Percentiles rank a stretch among this genome's conserved stretches.
Evolutionary conservation across 2,113 vertebrate species (phyloP).

Genomic region (Pholis gunnellus): DNA sequence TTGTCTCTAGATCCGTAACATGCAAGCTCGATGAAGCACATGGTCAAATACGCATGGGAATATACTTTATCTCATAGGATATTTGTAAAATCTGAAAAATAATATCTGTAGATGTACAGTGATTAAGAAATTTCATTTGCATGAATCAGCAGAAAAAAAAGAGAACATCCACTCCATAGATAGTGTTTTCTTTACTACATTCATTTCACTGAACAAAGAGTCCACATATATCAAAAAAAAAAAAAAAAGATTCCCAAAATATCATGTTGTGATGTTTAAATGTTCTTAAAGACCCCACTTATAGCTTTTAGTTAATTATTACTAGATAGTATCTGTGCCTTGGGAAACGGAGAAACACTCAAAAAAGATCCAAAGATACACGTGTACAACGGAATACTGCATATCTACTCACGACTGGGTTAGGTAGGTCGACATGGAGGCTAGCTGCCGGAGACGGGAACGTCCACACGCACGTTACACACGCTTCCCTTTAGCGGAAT

Average conservation of each 20-base stretch:
- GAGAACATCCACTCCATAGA: conserved; percentile 84
- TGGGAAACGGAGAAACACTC: conserved; percentile 87
- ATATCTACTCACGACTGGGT: conserved; percentile 89
- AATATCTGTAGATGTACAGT: conserved; percentile 83
- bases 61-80: conserved; percentile 89
- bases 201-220: conserved; percentile 89
- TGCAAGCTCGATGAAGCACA: conserved; percentile 90
- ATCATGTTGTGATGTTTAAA: conserved; percentile 88
- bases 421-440: conserved; percentile 85
- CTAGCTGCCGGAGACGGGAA: conserved; percentile 93
- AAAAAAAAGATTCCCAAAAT: conserved; percentile 75
- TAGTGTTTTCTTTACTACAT: conserved; percentile 88
- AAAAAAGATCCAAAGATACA: conserved; percentile 90
- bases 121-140: conserved; percentile 86
- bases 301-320: conserved; percentile 77
- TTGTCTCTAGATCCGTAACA: conserved; percentile 90
- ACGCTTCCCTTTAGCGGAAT: conserved; percentile 80
- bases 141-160: conserved; percentile 83
- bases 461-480: conserved; percentile 82
- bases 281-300: conserved; percentile 87
- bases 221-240: conserved; percentile 84
- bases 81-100: conserved; percentile 90
- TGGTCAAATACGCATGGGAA: conserved; percentile 90
- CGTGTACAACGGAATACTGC: conserved; percentile 93
- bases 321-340: conserved; percentile 80